These are phyloP conservation scores for Euwallacea fornicatus DNA, from an alignment of 1,140 invertebrate species.

Conservation along the genomic window DNA sequence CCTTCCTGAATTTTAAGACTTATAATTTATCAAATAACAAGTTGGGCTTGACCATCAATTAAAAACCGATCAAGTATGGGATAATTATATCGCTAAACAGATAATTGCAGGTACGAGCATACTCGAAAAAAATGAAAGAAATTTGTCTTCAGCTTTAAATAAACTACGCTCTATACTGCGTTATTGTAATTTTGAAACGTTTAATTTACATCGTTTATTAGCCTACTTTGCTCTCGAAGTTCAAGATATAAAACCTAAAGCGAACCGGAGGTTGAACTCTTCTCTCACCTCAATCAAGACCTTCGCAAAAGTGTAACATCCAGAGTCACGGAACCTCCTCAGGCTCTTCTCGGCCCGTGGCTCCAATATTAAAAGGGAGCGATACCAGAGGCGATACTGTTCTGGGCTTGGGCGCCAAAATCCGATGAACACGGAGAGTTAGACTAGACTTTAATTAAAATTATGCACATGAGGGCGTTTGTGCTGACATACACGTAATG, in stretches of 20 bases:
- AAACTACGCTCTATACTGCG: too few relatives aligned
- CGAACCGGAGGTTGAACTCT: constrained; percentile 14
- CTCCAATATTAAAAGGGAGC: constrained; percentile 23
- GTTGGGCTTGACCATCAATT: not conserved
- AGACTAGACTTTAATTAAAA: not conserved
- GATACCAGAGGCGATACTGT: not conserved
- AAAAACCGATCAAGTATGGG: constrained; percentile 1
- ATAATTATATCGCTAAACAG: constrained; percentile 1
- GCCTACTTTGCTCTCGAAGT: not conserved
- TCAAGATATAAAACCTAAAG: not conserved
- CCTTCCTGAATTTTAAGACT: too few relatives aligned
- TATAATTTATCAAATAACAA: not conserved
- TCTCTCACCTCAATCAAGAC: constrained; percentile 3
- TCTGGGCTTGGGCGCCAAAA: not conserved
- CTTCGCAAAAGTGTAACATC: constrained; percentile 24
- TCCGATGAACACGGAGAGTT: not conserved
- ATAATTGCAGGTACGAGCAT: not conserved
- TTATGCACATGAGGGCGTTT: not conserved
- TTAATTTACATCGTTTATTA: too few relatives aligned
- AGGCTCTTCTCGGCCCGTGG: constrained; percentile 27
- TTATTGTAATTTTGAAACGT: too few relatives aligned
- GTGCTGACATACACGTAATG: too few relatives aligned
- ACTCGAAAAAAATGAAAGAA: too few relatives aligned
- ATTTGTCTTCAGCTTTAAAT: too few relatives aligned
- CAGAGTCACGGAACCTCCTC: constrained; percentile 13